Conservation (phyloP, 2,797 vertebrate species). For the Jordanella pulchra region DNA sequence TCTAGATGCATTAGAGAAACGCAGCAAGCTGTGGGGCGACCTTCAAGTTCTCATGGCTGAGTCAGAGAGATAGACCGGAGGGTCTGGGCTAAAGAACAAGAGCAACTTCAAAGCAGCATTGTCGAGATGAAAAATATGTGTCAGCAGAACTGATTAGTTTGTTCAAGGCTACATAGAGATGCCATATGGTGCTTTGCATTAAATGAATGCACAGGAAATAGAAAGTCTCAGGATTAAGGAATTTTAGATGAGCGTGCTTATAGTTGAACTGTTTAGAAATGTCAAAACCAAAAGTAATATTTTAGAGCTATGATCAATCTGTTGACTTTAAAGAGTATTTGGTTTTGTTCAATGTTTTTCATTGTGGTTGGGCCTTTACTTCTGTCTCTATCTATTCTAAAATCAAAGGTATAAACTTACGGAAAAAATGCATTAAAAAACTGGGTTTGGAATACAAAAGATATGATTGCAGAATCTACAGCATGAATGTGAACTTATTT, state of each 20-base stretch:
- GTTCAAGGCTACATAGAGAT: neutral
- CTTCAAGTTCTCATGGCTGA: slow-evolving; percentile 17
- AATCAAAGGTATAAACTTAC: neutral
- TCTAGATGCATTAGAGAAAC: slow-evolving; percentile 21
- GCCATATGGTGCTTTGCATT: slow-evolving; percentile 5
- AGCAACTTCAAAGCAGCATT: slow-evolving; percentile 3
- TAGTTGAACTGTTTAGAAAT: neutral
- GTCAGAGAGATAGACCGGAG: slow-evolving; percentile 12
- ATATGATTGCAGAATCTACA: too few species aligned
- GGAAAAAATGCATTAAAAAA: neutral
- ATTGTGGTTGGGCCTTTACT: neutral
- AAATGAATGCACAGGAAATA: neutral
- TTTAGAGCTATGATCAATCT: neutral
- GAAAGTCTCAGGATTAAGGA: neutral
- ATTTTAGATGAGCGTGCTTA: neutral
- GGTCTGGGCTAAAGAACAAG: slow-evolving; percentile 38
- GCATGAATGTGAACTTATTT: neutral
- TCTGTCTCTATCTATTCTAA: neutral
- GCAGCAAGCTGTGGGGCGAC: slow-evolving; percentile 30
- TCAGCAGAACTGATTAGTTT: slow-evolving; percentile 20
- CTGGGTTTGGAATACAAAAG: neutral
- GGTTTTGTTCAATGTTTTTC: neutral
- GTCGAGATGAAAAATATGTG: slow-evolving; percentile 18
- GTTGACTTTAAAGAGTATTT: neutral
- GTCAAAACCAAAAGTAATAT: neutral